These are phyloP conservation scores for Lasioglossum pauxillum DNA, from an alignment of 2,888 invertebrate species.

Conservation along the genomic window DNA sequence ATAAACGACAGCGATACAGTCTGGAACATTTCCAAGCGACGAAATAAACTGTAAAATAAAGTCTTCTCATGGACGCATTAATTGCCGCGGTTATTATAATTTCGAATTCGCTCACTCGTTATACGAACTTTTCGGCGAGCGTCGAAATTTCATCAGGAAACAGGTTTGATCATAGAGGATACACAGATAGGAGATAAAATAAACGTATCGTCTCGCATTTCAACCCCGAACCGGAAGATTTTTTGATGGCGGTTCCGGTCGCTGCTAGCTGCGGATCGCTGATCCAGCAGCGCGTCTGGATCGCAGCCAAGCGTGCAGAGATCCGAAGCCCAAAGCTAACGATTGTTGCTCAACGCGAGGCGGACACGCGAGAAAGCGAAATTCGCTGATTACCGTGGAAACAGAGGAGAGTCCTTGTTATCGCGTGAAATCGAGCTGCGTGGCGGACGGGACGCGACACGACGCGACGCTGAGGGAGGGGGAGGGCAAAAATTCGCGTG, in stretches of 20 bases:
- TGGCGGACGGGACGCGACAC: background rate
- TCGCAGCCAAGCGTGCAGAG: slow-evolving; percentile 42
- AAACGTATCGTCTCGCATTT: slow-evolving; percentile 1
- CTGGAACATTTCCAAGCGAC: background rate
- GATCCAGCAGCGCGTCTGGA: slow-evolving; percentile 58
- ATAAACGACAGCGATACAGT: background rate
- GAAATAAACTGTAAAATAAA: background rate
- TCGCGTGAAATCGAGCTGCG: slow-evolving; percentile 29
- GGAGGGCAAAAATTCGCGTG: slow-evolving; percentile 7
- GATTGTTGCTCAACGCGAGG: slow-evolving; percentile 23
- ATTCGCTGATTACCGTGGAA: slow-evolving; percentile 10
- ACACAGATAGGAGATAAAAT: background rate
- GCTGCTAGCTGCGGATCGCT: slow-evolving; percentile 25
- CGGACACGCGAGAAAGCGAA: slow-evolving; percentile 2
- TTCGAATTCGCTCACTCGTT: background rate
- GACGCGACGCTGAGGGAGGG: background rate
- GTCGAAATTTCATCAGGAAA: background rate
- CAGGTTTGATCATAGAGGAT: background rate
- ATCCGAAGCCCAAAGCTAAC: slow-evolving; percentile 34
- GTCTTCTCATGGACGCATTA: background rate
- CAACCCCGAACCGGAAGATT: background rate
- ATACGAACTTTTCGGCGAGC: background rate
- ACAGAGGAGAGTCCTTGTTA: slow-evolving; percentile 8
- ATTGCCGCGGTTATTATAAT: background rate
- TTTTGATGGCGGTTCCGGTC: background rate